Evolutionary conservation across 2,797 vertebrate species (phyloP).

Genomic region (Scleropages formosus): DNA sequence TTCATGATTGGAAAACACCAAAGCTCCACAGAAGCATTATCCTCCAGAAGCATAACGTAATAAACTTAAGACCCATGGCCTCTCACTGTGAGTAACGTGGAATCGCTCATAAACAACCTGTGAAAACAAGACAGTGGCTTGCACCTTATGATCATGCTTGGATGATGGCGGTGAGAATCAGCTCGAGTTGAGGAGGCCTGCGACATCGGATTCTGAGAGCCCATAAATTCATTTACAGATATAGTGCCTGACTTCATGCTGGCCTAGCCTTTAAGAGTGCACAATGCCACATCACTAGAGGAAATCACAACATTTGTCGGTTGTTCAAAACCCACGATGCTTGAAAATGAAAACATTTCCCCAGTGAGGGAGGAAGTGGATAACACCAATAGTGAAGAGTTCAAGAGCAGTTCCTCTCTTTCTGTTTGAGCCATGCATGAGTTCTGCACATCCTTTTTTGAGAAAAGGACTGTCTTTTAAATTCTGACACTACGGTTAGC

Average conservation of each 20-base stretch:
- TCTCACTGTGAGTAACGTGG: neutral
- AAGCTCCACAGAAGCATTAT: neutral
- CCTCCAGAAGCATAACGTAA: neutral
- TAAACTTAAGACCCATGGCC: neutral
- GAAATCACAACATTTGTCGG: conserved; percentile 48
- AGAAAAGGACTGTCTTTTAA: conserved; percentile 41
- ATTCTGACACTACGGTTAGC: conserved; percentile 12
- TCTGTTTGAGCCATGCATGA: conserved; percentile 35
- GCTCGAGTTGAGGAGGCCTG: conserved; percentile 36
- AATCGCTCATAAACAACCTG: neutral
- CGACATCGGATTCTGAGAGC: conserved; percentile 57
- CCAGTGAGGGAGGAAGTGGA: conserved; percentile 35
- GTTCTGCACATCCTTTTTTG: conserved; percentile 34
- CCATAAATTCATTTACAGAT: conserved; percentile 70
- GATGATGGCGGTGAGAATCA: conserved; percentile 39
- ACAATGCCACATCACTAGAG: conserved; percentile 56
- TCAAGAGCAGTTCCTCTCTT: neutral
- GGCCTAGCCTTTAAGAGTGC: conserved; percentile 49
- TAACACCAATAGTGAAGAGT: conserved; percentile 13
- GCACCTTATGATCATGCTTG: conserved; percentile 42
- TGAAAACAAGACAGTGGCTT: neutral
- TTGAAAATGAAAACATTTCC: conserved; percentile 52
- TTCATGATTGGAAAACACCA: no score
- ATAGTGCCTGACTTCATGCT: conserved; percentile 68
- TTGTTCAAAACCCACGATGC: conserved; percentile 54